phyloP scores from a whole-genome alignment of 2,797 vertebrate genomes.

The Microctenopoma stevenorrisi region DNA sequence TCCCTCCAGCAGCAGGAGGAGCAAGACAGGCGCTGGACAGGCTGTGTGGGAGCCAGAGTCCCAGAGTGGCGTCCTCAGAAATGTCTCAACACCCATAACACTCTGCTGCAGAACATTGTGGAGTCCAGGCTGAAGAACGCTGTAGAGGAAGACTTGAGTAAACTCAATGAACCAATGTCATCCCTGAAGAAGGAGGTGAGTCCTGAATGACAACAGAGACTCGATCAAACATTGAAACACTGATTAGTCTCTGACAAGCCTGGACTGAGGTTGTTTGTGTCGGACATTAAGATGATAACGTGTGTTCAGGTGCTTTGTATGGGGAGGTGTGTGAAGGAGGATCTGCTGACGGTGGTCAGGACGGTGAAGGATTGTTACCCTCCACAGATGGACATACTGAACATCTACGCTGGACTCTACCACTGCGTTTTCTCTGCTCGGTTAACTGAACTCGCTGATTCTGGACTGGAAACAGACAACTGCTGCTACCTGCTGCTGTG shows the following conservation, averaged over 20 bases:
- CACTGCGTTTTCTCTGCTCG: slow-evolving; percentile 82
- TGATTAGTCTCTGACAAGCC: no score
- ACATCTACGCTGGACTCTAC: slow-evolving; percentile 85
- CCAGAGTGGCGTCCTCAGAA: slow-evolving; percentile 79
- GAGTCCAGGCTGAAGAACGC: slow-evolving; percentile 74
- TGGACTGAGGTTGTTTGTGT: no score
- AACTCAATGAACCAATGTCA: slow-evolving; percentile 69
- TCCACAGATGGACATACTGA: slow-evolving; percentile 83
- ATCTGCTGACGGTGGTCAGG: slow-evolving; percentile 84
- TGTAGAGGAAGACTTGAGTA: slow-evolving; percentile 14
- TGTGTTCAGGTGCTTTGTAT: slow-evolving; percentile 77
- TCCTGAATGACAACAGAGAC: slow-evolving; percentile 28
- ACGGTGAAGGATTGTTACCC: slow-evolving; percentile 84
- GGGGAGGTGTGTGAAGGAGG: slow-evolving; percentile 85
- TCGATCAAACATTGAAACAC: no score
- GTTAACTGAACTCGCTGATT: slow-evolving; percentile 66
- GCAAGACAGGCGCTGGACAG: slow-evolving; percentile 78
- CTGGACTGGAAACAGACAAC: slow-evolving; percentile 80
- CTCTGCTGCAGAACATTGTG: slow-evolving; percentile 73
- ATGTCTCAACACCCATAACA: slow-evolving; percentile 83
- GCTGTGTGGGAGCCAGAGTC: slow-evolving; percentile 18
- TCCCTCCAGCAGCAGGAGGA: slow-evolving; percentile 85
- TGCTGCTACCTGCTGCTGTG: slow-evolving; percentile 86
- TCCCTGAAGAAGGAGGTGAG: slow-evolving; percentile 64
- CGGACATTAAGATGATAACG: no score